phyloP scores from a whole-genome alignment of 2,113 vertebrate species.

The Heterocephalus glaber region DNA sequence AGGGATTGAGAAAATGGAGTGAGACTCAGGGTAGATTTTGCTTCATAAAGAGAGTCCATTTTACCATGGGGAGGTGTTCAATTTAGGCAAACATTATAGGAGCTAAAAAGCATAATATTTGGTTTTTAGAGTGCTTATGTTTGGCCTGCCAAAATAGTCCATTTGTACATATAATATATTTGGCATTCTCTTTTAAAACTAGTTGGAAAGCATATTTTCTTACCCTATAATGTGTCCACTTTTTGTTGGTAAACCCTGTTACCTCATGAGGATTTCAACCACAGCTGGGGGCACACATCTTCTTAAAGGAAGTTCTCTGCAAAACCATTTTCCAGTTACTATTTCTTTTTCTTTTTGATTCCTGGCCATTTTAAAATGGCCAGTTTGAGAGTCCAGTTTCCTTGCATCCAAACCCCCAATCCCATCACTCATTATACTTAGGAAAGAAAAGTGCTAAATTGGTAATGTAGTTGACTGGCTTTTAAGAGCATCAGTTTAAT shows the following conservation, averaged over 20 bases:
- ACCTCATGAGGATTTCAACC: constrained; percentile 17
- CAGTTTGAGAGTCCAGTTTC: background rate
- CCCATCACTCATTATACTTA: background rate
- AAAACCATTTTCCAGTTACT: constrained; percentile 6
- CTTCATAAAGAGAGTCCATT: background rate
- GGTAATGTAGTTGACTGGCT: constrained; percentile 11
- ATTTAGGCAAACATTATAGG: background rate
- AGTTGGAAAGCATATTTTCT: background rate
- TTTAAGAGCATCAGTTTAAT: constrained; percentile 31
- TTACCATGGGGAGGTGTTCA: constrained; percentile 6
- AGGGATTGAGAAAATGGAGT: constrained; percentile 36
- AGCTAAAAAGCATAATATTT: constrained; percentile 29
- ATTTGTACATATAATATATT: constrained; percentile 33
- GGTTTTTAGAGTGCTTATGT: constrained; percentile 35
- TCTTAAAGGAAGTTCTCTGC: background rate
- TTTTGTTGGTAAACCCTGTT: constrained; percentile 11
- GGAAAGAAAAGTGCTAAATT: constrained; percentile 17
- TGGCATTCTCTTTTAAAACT: constrained; percentile 46
- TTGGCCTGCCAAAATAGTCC: constrained; percentile 25
- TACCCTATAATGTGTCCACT: background rate
- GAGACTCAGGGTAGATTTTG: constrained; percentile 34
- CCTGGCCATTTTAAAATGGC: constrained; percentile 33
- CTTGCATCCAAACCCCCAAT: background rate
- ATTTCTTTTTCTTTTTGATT: background rate
- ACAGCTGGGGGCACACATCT: background rate